Conservation (phyloP, 2,113 vertebrate genomes). For the Pteronura brasiliensis region DNA sequence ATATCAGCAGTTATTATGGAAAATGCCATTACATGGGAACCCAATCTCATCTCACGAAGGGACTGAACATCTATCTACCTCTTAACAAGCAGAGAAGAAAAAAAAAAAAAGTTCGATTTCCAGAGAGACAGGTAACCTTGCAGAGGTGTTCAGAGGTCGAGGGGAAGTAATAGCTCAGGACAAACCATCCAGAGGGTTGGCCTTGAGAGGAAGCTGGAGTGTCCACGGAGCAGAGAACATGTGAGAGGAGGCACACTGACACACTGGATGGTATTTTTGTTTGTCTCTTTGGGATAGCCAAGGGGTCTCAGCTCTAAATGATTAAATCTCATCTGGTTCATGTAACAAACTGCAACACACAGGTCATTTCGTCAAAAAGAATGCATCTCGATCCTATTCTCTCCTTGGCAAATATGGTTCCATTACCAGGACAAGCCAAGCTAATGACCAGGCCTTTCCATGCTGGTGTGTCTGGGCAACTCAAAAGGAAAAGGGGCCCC, state of each 20-base stretch:
- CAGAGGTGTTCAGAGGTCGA: background rate
- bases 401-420: background rate
- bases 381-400: background rate
- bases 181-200: background rate
- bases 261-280: background rate
- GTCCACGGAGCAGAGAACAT: background rate
- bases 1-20: conserved; percentile 59
- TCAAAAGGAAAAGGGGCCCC: background rate
- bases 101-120: background rate
- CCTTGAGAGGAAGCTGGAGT: background rate
- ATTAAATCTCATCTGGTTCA: background rate
- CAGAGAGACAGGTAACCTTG: conserved; percentile 11
- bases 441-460: background rate
- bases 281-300: background rate
- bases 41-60: conserved; percentile 64
- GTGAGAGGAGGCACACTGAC: background rate
- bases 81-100: background rate
- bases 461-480: background rate
- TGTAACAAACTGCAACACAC: background rate
- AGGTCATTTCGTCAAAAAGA: background rate
- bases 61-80: conserved; percentile 29
- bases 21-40: conserved; percentile 56
- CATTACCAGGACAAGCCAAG: background rate
- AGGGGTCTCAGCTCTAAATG: background rate
- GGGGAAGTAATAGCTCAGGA: background rate